A percentile compares a stretch with the other conserved stretches of the same genome.
phyloP scores from a whole-genome alignment of 2,113 vertebrate species.

The Hyperopisus bebe region DNA sequence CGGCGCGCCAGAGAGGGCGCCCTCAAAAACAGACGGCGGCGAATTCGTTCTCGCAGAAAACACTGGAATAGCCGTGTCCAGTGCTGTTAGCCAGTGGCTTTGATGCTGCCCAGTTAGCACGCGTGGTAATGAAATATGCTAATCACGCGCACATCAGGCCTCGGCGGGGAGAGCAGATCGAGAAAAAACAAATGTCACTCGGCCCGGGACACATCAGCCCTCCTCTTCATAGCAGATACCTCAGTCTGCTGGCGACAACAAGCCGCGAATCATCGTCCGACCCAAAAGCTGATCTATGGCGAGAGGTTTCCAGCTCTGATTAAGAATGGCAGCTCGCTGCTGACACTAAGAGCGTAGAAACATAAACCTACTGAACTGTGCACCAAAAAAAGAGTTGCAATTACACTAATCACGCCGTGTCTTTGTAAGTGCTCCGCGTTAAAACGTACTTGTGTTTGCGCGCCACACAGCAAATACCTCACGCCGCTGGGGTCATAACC shows the following conservation, averaged over 20 bases:
- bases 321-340: slow-evolving; percentile 35
- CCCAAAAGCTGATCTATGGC: slow-evolving; percentile 37
- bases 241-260: slow-evolving; percentile 49
- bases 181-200: slow-evolving; percentile 67
- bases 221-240: slow-evolving; percentile 61
- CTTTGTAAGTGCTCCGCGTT: slow-evolving; percentile 11
- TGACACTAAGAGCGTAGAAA: slow-evolving; percentile 17
- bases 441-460: neutral
- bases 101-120: slow-evolving; percentile 64
- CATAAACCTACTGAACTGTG: slow-evolving; percentile 16
- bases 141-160: slow-evolving; percentile 67
- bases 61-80: slow-evolving; percentile 58
- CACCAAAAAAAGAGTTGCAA: neutral
- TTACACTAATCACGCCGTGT: neutral
- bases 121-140: slow-evolving; percentile 67
- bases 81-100: slow-evolving; percentile 56
- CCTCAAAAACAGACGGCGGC: slow-evolving; percentile 68
- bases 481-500: neutral
- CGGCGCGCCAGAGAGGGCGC: slow-evolving; percentile 70
- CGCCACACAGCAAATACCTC: neutral
- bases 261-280: slow-evolving; percentile 54
- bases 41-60: slow-evolving; percentile 56
- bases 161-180: slow-evolving; percentile 40
- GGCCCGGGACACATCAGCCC: slow-evolving; percentile 61
- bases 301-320: slow-evolving; percentile 48